Base-by-base conservation (phyloP, 2,888 invertebrate genomes). In the Achlya flavicornis region DNA sequence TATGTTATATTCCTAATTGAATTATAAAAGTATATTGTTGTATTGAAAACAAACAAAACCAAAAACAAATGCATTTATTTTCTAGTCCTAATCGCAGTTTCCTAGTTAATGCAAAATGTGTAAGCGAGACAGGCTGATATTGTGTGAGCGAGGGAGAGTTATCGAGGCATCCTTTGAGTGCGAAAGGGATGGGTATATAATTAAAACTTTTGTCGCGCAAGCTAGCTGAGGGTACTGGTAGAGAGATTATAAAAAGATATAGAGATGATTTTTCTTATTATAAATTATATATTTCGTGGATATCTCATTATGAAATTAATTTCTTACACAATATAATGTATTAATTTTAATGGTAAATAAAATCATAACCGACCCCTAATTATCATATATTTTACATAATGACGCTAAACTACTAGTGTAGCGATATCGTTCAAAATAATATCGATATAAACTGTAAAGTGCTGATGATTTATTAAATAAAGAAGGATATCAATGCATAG, bases 141-240 rank as follows among this genome's bases (percentile, higher is more conserved):
- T 65, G 63, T 58, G 63, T 43, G 61, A 62, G 57, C n/a, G 71
- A 57, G 72, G 71, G 43, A 10, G 43, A 11, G 16, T 7, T 64
- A 76, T 62, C 41, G 63, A 71, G 68, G 66, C 69, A 66, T 64
- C 61, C 12, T 4, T 6, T n/a, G 67, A 12, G 90, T 65, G 73
- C 1, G 83, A 90, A 68, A 1, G 85, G 73, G 88, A 88, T 46
- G 63, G 85, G 68, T 74, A 92, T 93, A 93, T 92, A 92, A 92
- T 93, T 92, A 93, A 93, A 93, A 93, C 88, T 93, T 92, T 93
- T 91, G 92, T 92, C 92, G 92, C 91, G 88, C 89, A 83, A 86
- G 88, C 88, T 91, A 90, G 88, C 87, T 81, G 88, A 89, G 91
- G 91, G 90, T 88, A 89, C 86, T 85, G 87, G 85, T 84, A 84